phyloP scores from a whole-genome alignment of 2,888 invertebrate genomes.

The Lissocephala sabroskyi region DNA sequence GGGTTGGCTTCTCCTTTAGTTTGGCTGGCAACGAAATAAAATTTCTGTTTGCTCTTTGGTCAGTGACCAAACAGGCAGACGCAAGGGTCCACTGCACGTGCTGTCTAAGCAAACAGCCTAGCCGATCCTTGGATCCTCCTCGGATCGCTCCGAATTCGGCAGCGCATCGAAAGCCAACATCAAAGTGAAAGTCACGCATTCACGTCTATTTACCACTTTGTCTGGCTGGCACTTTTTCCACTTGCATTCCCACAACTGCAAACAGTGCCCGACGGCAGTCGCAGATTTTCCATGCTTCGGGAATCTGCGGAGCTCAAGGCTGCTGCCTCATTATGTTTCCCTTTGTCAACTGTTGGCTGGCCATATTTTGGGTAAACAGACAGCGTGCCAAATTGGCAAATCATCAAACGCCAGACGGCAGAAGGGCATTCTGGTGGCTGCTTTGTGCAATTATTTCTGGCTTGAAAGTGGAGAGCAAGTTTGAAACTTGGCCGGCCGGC shows the following conservation, averaged over 20 bases:
- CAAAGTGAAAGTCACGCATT: slow-evolving; percentile 65
- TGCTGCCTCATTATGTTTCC: slow-evolving; percentile 52
- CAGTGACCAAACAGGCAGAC: neutral
- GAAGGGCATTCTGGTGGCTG: no score
- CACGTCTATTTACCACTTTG: slow-evolving; percentile 58
- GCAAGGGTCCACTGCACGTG: slow-evolving; percentile 28
- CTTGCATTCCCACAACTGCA: neutral
- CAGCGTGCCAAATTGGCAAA: slow-evolving; percentile 37
- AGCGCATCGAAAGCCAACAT: slow-evolving; percentile 21
- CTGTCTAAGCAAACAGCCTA: slow-evolving; percentile 45
- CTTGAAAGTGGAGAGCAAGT: neutral
- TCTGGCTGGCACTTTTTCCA: slow-evolving; percentile 29
- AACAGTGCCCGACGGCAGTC: no score
- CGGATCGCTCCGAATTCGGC: slow-evolving; percentile 29
- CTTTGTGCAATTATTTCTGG: slow-evolving; percentile 52
- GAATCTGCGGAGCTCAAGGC: slow-evolving; percentile 17
- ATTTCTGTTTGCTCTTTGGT: slow-evolving; percentile 23
- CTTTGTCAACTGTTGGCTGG: slow-evolving; percentile 14
- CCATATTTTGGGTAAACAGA: slow-evolving; percentile 48
- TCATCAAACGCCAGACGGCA: slow-evolving; percentile 32
- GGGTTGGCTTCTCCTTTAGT: slow-evolving; percentile 27
- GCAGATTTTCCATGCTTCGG: neutral
- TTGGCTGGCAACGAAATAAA: slow-evolving; percentile 11
- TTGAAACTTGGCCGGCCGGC: no score
- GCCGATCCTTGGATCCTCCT: neutral